Evolutionary conservation across 2,888 invertebrate genomes (phyloP).

Genomic region (Torymus aiolomorphi): DNA sequence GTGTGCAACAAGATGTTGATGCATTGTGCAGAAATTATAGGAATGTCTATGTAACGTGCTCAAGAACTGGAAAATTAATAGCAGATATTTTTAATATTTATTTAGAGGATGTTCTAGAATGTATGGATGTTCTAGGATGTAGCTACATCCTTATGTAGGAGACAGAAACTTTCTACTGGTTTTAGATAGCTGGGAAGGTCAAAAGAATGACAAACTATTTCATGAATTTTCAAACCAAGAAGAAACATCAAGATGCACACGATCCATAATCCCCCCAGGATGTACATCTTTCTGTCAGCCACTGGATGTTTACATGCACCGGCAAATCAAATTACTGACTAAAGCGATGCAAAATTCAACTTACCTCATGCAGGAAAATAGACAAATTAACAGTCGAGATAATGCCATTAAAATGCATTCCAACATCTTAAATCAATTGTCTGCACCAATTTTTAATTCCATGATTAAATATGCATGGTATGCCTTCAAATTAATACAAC

Average conservation of each 20-base stretch:
- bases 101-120: slow-evolving; percentile 1
- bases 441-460: slow-evolving; percentile 26
- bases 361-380: slow-evolving; percentile 3
- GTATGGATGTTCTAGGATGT: too few species aligned
- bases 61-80: slow-evolving; percentile 53
- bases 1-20: slow-evolving; percentile 28
- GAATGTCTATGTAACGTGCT: slow-evolving; percentile 49
- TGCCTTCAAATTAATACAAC: slow-evolving; percentile 9
- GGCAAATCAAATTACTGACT: slow-evolving; percentile 41
- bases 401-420: slow-evolving; percentile 38
- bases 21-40: slow-evolving; percentile 31
- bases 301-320: slow-evolving; percentile 38
- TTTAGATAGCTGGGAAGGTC: slow-evolving; percentile 33
- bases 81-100: slow-evolving; percentile 18
- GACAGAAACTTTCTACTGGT: slow-evolving; percentile 27
- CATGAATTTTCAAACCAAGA: slow-evolving; percentile 7
- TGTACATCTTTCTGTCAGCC: slow-evolving; percentile 39
- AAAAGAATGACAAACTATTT: background rate
- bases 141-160: slow-evolving; percentile 17
- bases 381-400: slow-evolving; percentile 32
- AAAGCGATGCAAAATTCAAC: slow-evolving; percentile 34
- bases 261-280: slow-evolving; percentile 28
- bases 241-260: background rate
- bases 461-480: slow-evolving; percentile 45
- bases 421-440: slow-evolving; percentile 24